These are phyloP conservation scores for Elaphurus davidianus DNA, from an alignment of 2,113 vertebrate genomes.

Conservation along the genomic window DNA sequence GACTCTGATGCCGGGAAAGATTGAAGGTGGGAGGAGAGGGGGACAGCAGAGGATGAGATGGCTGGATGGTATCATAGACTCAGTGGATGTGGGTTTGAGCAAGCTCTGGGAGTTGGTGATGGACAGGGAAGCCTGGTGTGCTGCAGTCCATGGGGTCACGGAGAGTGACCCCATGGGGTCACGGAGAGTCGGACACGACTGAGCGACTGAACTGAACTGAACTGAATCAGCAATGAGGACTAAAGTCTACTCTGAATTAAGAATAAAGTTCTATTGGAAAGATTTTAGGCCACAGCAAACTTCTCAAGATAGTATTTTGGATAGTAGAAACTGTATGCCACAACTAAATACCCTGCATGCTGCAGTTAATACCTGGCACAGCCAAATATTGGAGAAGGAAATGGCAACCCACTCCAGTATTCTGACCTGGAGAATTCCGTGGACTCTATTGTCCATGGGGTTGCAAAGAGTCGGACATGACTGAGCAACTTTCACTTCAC, in stretches of 20 bases:
- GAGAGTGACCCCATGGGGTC: neutral
- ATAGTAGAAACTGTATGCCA: neutral
- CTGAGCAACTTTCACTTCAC: neutral
- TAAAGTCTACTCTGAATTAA: neutral
- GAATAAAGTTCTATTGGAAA: neutral
- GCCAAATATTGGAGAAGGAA: neutral
- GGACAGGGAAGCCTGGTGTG: neutral
- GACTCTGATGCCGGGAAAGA: neutral
- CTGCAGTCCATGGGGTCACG: neutral
- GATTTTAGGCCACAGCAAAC: neutral
- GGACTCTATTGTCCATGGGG: neutral
- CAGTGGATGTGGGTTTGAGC: neutral
- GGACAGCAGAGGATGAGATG: neutral
- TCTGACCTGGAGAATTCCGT: neutral
- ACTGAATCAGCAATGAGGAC: neutral
- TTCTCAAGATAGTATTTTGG: neutral
- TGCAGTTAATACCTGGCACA: neutral
- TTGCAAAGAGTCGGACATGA: neutral
- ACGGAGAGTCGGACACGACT: neutral
- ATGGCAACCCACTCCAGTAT: neutral
- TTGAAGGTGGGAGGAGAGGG: neutral
- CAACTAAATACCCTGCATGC: neutral
- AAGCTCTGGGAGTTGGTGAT: neutral
- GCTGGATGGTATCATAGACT: neutral
- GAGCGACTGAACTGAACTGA: neutral